Base-by-base conservation (phyloP, 1,140 invertebrate genomes). In the Hyles vespertilio region DNA sequence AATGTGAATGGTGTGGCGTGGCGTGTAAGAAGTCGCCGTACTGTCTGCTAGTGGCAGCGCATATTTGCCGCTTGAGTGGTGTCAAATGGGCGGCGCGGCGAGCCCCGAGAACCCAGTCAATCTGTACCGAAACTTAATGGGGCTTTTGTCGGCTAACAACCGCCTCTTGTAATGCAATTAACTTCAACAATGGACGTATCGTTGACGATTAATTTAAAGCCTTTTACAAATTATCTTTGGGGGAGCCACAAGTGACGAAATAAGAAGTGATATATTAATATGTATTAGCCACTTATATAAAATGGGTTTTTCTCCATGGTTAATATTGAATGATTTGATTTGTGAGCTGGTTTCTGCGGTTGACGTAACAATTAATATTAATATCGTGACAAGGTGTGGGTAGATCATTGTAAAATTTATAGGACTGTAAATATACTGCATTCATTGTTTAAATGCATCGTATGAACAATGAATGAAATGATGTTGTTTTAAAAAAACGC, bases 131-230 rank as follows among this genome's bases (percentile, higher is more conserved):
- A 85, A 86, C 81, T 88, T 86, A 88, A 88, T 88, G 77, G 81
- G 77, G 72, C 82, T 77, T 80, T 88, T 88, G 85, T 88, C 58
- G 64, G 70, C 72, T 69, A 70, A 73, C 74, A 73, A 63, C 72
- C 72, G 74, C 73, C 83, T 79, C 83, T 88, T 84, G 79, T 86
- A 86, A 88, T 86, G 80, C 85, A 88, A 88, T 88, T 88, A 88
- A 82, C 79, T 77, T 56, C 69, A 57, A 88, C 85, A 88, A 85
- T 84, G 58, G 75, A 61, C 66, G 67, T 83, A 72, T 84, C 80
- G 76, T 70, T 86, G 71, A 84, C 77, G 77, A 85, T 83, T 86
- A 79, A 81, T 81, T 79, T 78, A 77, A 78, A 81, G 67, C 69
- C 68, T 58, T 40, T 62, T 59, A 56, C 61, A 56, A 61, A 68